Evolutionary conservation across 2,888 invertebrate species (phyloP).

Genomic region (Druceiella hillmani): DNA sequence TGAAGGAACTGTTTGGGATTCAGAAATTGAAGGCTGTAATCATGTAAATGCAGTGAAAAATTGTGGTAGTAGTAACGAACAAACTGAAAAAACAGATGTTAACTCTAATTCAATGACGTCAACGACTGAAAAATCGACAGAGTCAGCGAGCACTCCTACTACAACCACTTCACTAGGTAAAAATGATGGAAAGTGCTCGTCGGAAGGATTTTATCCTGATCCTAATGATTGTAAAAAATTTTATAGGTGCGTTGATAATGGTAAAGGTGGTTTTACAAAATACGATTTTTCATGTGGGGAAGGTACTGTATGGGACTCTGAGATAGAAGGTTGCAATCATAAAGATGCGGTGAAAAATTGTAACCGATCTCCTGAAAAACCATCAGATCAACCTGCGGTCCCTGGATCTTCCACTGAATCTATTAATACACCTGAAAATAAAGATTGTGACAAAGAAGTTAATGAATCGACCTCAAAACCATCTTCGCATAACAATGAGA

Average conservation of each 20-base stretch:
- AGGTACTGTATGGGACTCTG: slow-evolving; percentile 65
- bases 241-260: slow-evolving; percentile 60
- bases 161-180: slow-evolving; percentile 20
- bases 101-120: slow-evolving; percentile 3
- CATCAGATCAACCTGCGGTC: neutral
- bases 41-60: slow-evolving; percentile 34
- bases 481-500: slow-evolving; percentile 4
- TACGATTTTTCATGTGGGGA: slow-evolving; percentile 59
- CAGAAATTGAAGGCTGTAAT: slow-evolving; percentile 39
- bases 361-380: slow-evolving; percentile 20
- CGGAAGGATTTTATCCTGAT: slow-evolving; percentile 67
- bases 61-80: slow-evolving; percentile 11
- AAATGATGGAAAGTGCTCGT: slow-evolving; percentile 36
- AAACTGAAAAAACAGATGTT: slow-evolving; percentile 8
- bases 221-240: slow-evolving; percentile 65
- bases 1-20: slow-evolving; percentile 60
- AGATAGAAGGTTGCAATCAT: slow-evolving; percentile 56
- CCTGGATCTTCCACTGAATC: neutral
- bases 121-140: slow-evolving; percentile 8
- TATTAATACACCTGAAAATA: slow-evolving; percentile 5
- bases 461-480: slow-evolving; percentile 8
- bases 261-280: slow-evolving; percentile 41
- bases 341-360: slow-evolving; percentile 33
- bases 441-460: slow-evolving; percentile 4
- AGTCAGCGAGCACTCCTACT: slow-evolving; percentile 9